Conservation (phyloP, 2,888 invertebrate genomes). For the Lapara coniferarum region DNA sequence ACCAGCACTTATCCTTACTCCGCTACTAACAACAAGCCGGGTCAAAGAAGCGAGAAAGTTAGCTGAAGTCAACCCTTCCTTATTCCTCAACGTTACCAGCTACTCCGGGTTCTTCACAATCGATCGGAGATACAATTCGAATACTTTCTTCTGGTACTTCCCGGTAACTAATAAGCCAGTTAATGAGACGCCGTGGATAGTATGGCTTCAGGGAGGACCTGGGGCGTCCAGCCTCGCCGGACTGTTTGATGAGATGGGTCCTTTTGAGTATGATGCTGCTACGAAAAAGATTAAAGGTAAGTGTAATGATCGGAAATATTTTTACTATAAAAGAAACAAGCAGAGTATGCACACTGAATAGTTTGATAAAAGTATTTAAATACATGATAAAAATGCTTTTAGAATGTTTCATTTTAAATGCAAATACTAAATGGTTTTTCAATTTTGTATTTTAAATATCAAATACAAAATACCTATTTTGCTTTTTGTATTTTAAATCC, state of each 20-base stretch:
- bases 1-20: slow-evolving; percentile 62
- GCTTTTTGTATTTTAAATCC: too few relatives aligned
- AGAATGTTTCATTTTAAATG: too few relatives aligned
- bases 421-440: too few relatives aligned
- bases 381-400: too few relatives aligned
- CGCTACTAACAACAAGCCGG: slow-evolving; percentile 54
- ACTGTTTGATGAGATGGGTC: slow-evolving; percentile 72
- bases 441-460: too few relatives aligned
- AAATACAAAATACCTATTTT: too few relatives aligned
- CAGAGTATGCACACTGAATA: too few relatives aligned
- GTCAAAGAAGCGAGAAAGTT: slow-evolving; percentile 53
- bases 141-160: slow-evolving; percentile 94
- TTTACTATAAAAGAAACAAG: background rate
- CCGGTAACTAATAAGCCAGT: slow-evolving; percentile 75
- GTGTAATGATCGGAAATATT: slow-evolving; percentile 35
- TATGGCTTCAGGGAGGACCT: slow-evolving; percentile 96
- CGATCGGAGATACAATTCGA: slow-evolving; percentile 87
- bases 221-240: slow-evolving; percentile 85
- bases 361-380: too few relatives aligned
- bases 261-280: slow-evolving; percentile 52
- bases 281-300: slow-evolving; percentile 53
- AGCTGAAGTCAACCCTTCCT: slow-evolving; percentile 54
- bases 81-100: slow-evolving; percentile 69
- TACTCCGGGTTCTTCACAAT: slow-evolving; percentile 85
- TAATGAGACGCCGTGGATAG: slow-evolving; percentile 85